A percentile compares a stretch with the other conserved stretches of the same genome.
Evolutionary conservation across 1,140 invertebrate genomes (phyloP).

Genomic region (Nephila pilipes): DNA sequence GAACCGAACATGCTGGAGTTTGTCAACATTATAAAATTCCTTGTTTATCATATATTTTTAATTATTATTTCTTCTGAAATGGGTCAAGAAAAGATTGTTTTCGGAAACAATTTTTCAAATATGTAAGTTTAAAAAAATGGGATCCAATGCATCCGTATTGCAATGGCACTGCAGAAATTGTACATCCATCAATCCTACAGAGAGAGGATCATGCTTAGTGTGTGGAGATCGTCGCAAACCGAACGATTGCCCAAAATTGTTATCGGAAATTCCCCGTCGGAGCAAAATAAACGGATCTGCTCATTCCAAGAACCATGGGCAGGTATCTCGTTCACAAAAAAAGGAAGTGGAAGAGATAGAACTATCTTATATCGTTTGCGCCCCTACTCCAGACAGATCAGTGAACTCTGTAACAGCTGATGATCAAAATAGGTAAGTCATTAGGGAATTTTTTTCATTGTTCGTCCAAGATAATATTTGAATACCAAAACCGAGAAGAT

Average conservation of each 20-base stretch:
- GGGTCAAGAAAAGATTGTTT: background rate
- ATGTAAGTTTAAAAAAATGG: constrained; percentile 84
- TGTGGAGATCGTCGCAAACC: constrained; percentile 83
- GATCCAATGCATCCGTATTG: constrained; percentile 92
- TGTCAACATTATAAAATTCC: constrained; percentile 54
- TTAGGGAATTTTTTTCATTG: background rate
- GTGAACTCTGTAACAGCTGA: constrained; percentile 71
- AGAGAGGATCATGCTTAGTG: constrained; percentile 88
- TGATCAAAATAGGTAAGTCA: constrained; percentile 59
- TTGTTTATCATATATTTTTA: background rate
- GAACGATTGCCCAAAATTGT: constrained; percentile 15
- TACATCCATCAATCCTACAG: constrained; percentile 92
- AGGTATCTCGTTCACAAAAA: constrained; percentile 39
- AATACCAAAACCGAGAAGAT: too few species aligned
- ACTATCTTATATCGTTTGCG: constrained; percentile 70
- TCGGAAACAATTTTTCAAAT: background rate
- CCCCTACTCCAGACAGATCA: constrained; percentile 69
- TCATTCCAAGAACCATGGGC: constrained; percentile 52
- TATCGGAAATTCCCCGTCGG: constrained; percentile 44
- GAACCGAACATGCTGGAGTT: constrained; percentile 52
- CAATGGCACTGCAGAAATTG: constrained; percentile 94
- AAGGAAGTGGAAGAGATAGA: constrained; percentile 74
- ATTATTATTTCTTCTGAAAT: constrained; percentile 3
- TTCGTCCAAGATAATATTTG: background rate
- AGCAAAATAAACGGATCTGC: constrained; percentile 56